Evolutionary conservation across 2,888 invertebrate species (phyloP).

Genomic region (Empis stercorea): DNA sequence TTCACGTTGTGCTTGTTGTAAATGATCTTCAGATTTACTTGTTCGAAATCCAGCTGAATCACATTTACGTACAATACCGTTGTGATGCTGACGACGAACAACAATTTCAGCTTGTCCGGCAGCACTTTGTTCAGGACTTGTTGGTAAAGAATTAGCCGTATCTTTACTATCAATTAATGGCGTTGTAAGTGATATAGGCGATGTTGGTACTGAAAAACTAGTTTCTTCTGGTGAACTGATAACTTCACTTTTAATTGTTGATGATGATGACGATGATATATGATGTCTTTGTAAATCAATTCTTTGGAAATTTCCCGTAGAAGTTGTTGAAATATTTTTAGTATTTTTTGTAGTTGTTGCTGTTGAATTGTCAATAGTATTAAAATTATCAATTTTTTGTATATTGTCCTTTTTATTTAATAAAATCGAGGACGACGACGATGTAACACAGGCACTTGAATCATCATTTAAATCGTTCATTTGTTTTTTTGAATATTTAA

Average conservation of each 20-base stretch:
- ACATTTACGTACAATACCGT: constrained; percentile 36
- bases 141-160: constrained; percentile 50
- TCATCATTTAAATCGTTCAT: constrained; percentile 14
- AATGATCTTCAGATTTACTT: constrained; percentile 83
- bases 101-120: constrained; percentile 23
- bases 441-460: constrained; percentile 18
- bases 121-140: constrained; percentile 46
- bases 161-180: constrained; percentile 34
- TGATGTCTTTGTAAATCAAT: constrained; percentile 21
- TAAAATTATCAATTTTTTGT: no score
- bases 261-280: constrained; percentile 30
- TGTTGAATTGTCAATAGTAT: constrained; percentile 8
- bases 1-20: constrained; percentile 49
- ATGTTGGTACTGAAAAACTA: constrained; percentile 37
- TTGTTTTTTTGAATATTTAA: constrained; percentile 6
- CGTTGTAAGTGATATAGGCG: constrained; percentile 38
- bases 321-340: constrained; percentile 12
- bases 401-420: no score
- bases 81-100: constrained; percentile 40
- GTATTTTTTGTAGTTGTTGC: constrained; percentile 11
- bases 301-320: not conserved
- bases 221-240: constrained; percentile 31
- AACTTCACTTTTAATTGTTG: constrained; percentile 33
- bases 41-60: constrained; percentile 65
- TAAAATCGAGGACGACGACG: constrained; percentile 16